These are phyloP conservation scores for Falco berigora DNA, from an alignment of 2,797 vertebrate genomes.

Conservation along the genomic window DNA sequence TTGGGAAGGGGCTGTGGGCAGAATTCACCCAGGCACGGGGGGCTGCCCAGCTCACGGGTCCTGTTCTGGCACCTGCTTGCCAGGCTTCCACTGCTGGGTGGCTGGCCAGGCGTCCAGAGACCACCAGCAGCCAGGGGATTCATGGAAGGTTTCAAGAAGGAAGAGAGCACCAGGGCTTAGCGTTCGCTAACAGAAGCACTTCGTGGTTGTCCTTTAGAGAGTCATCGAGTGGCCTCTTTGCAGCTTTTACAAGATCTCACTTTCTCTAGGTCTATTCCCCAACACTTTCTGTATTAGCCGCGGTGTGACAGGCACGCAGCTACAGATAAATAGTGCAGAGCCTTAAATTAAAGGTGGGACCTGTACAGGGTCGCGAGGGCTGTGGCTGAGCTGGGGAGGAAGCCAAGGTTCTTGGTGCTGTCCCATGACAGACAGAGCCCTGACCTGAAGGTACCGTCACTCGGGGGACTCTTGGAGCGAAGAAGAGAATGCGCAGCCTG, in stretches of 20 bases:
- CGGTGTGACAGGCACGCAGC: neutral
- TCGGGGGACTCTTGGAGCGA: neutral
- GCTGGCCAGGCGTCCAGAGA: too few relatives aligned
- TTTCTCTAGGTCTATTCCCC: neutral
- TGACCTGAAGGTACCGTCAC: fast-evolving
- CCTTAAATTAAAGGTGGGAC: neutral
- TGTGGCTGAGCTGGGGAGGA: neutral
- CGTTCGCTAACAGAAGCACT: neutral
- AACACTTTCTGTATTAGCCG: fast-evolving
- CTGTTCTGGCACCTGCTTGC: neutral
- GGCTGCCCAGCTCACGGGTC: neutral
- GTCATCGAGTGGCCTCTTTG: neutral
- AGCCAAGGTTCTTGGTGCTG: neutral
- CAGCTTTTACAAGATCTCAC: neutral
- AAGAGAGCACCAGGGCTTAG: neutral
- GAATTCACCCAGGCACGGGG: neutral
- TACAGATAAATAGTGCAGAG: neutral
- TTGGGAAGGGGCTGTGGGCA: neutral
- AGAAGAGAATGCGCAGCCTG: neutral
- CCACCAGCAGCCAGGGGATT: neutral
- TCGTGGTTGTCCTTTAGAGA: neutral
- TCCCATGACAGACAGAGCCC: neutral
- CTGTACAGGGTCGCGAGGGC: neutral
- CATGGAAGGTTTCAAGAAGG: neutral
- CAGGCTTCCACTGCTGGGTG: neutral